Base-by-base conservation (phyloP, 2,888 invertebrate genomes). In the Caenorhabditis becei region DNA sequence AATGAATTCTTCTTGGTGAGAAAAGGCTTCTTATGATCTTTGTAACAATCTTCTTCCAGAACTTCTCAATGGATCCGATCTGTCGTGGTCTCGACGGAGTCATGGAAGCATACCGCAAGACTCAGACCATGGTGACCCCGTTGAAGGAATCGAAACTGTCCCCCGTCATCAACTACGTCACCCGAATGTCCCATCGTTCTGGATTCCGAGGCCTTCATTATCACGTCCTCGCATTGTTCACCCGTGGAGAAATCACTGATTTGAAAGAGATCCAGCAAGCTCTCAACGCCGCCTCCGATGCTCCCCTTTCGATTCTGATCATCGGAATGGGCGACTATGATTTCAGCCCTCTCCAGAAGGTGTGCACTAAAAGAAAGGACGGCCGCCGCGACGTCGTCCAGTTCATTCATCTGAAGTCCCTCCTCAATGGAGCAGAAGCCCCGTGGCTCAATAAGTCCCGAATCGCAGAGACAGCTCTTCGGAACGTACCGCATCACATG, bases 41-140 rank as follows among this genome's bases (percentile, higher is more conserved):
- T n/a, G n/a, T n/a, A n/a, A n/a, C n/a, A 35, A 44, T n/a, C 11
- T 49, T 2, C 7, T 59, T 72, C 35, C 63, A 83, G 77, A 90
- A 88, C 69, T 86, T 90, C 49, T 82, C 88, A 11, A 79, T 87
- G 41, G 90, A 90, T 67, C 90, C 90, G 14, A 81, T 87, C 26
- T 89, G 89, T 61, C 87, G 89, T 23, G 90, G 90, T 7, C 53
- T 89, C 23, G 88, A 89, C 54, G 88, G 89, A 32, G 87, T 90
- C 1, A 74, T 87, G 75, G 87, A 86, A 37, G 86, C 90, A 8
- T 90, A 89, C 58, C 75, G 87, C 54, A 89, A 84, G 44, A 83
- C 90, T 0, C 83, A 84, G 51, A 71, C 84, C 11, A 82, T 84
- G 49, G 85, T 88, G 1, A 88, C 88, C 28, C 88, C 90, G 26